phyloP scores from a whole-genome alignment of 1,140 invertebrate species.

The Macrobrachium rosenbergii region DNA sequence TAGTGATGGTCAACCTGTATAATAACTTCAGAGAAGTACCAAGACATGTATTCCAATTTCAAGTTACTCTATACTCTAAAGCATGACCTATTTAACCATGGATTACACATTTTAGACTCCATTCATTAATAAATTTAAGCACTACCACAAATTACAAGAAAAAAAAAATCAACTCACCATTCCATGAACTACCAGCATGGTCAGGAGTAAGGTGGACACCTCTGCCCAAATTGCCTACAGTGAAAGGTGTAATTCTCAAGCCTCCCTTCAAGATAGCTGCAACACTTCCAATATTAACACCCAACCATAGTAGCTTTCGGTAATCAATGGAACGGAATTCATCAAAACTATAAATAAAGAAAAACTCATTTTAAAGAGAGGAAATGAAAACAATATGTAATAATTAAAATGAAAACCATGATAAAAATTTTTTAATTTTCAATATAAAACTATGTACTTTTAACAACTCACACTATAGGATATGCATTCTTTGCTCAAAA shows the following conservation, averaged over 20 bases:
- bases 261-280: constrained; percentile 8
- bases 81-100: too few relatives aligned
- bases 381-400: neutral
- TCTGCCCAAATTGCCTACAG: constrained; percentile 26
- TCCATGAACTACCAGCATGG: constrained; percentile 31
- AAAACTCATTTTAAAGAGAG: neutral
- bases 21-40: too few relatives aligned
- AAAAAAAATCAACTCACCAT: constrained; percentile 12
- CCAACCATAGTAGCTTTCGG: constrained; percentile 18
- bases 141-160: neutral
- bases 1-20: too few relatives aligned
- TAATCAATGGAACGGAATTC: constrained; percentile 8
- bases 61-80: too few relatives aligned
- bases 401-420: too few relatives aligned
- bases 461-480: too few relatives aligned
- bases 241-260: constrained; percentile 26
- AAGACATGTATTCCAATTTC: too few relatives aligned
- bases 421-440: too few relatives aligned
- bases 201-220: constrained; percentile 25
- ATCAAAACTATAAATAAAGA: neutral
- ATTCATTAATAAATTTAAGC: too few relatives aligned
- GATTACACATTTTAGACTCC: too few relatives aligned
- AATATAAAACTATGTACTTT: too few relatives aligned
- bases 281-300: constrained; percentile 16
- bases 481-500: too few relatives aligned